phyloP scores from a whole-genome alignment of 2,113 vertebrate species.

The Brienomyrus brachyistius region DNA sequence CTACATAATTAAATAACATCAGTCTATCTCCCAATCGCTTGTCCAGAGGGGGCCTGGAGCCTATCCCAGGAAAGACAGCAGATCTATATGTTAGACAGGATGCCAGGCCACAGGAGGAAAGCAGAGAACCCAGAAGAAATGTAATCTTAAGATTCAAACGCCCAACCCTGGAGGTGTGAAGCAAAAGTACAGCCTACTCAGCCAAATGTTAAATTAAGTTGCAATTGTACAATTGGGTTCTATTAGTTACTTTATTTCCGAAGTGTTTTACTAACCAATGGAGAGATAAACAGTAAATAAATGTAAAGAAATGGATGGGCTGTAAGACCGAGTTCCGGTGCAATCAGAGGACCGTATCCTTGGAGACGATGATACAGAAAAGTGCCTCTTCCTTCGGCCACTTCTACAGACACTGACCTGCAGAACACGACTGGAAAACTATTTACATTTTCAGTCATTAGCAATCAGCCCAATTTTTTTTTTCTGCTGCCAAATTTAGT shows the following conservation, averaged over 20 bases:
- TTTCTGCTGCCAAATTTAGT: not conserved
- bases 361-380: not conserved
- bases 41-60: not conserved
- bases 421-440: not conserved
- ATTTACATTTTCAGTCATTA: slow-evolving; percentile 2
- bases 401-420: not conserved
- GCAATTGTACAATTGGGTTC: not conserved
- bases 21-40: not conserved
- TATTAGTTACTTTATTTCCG: not conserved
- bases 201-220: not conserved
- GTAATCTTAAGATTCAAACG: not conserved
- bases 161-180: not conserved
- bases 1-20: not conserved
- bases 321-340: not conserved
- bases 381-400: not conserved
- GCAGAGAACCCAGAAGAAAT: not conserved
- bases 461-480: slow-evolving; percentile 2
- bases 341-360: not conserved
- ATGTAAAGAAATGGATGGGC: not conserved
- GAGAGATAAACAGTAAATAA: not conserved
- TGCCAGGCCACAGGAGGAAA: not conserved
- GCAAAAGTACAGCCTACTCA: not conserved
- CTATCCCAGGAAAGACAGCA: not conserved
- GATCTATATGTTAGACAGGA: not conserved
- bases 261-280: not conserved